A percentile compares a stretch with the other conserved stretches of the same genome.
These are phyloP conservation scores for Dendrolimus pini DNA, from an alignment of 2,888 invertebrate species.

Conservation along the genomic window DNA sequence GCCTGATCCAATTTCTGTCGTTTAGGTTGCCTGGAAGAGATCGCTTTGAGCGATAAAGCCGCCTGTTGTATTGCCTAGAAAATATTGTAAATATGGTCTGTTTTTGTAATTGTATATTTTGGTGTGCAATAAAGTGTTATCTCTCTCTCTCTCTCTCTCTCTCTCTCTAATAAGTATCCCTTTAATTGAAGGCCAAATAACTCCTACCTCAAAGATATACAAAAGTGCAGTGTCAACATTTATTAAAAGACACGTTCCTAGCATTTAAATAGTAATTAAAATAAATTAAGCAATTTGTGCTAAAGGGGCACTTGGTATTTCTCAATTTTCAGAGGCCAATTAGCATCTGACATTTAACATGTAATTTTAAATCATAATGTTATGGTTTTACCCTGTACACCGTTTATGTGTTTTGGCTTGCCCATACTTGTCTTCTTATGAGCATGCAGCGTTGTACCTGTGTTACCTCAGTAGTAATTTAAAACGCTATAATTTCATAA, in stretches of 20 bases:
- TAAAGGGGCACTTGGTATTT: not conserved
- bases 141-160: too few species aligned
- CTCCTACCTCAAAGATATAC: too few species aligned
- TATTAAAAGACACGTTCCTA: not conserved
- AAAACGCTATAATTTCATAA: not conserved
- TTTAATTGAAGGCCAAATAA: too few species aligned
- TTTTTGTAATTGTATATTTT: too few species aligned
- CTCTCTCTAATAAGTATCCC: too few species aligned
- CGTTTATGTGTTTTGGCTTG: not conserved
- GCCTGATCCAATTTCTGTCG: too few species aligned
- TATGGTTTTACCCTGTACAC: not conserved
- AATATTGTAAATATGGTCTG: too few species aligned
- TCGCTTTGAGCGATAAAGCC: too few species aligned
- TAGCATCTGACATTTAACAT: not conserved
- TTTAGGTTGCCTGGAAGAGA: too few species aligned
- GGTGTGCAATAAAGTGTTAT: too few species aligned
- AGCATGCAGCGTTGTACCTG: not conserved
- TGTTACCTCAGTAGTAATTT: not conserved
- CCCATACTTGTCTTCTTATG: not conserved
- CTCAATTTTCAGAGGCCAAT: not conserved
- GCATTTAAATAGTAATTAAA: not conserved
- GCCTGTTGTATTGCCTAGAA: too few species aligned
- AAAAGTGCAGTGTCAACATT: not conserved
- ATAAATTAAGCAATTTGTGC: not conserved
- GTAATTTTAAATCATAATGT: not conserved